Evolutionary conservation across 2,888 invertebrate genomes (phyloP).

Genomic region (Chrysodeixis includens): DNA sequence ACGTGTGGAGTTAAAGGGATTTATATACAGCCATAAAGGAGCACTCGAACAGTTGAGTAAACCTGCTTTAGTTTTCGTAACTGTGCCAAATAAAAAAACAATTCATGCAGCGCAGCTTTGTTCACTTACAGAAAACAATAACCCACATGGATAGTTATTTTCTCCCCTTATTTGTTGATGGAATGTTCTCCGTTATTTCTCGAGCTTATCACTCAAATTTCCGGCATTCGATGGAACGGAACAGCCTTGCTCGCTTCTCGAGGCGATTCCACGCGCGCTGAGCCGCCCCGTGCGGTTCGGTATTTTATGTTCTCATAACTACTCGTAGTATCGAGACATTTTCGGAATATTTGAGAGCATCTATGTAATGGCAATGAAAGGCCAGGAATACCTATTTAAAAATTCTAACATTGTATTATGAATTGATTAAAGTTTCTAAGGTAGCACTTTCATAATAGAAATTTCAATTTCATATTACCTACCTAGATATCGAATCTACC

Average conservation of each 20-base stretch:
- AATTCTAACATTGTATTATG: too few species aligned
- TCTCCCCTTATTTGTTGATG: neutral
- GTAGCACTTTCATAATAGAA: neutral
- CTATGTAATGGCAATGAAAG: too few species aligned
- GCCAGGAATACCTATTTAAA: too few species aligned
- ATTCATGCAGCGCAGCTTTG: too few species aligned
- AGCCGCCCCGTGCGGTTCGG: neutral
- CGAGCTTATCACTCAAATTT: constrained; percentile 26
- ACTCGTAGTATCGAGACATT: neutral
- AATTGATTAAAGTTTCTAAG: too few species aligned
- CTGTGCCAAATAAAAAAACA: neutral
- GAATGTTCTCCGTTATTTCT: constrained; percentile 12
- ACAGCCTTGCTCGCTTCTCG: neutral
- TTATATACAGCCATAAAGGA: neutral
- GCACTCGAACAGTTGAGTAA: neutral
- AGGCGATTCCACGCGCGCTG: neutral
- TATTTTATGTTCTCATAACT: neutral
- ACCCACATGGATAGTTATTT: neutral
- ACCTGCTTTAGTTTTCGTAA: neutral
- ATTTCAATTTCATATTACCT: neutral
- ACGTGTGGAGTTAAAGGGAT: neutral
- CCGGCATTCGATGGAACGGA: constrained; percentile 23
- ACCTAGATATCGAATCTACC: neutral
- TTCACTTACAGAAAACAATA: neutral
- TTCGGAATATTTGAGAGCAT: neutral